Base-by-base conservation (phyloP, 2,888 invertebrate genomes). In the Ophion costatus region DNA sequence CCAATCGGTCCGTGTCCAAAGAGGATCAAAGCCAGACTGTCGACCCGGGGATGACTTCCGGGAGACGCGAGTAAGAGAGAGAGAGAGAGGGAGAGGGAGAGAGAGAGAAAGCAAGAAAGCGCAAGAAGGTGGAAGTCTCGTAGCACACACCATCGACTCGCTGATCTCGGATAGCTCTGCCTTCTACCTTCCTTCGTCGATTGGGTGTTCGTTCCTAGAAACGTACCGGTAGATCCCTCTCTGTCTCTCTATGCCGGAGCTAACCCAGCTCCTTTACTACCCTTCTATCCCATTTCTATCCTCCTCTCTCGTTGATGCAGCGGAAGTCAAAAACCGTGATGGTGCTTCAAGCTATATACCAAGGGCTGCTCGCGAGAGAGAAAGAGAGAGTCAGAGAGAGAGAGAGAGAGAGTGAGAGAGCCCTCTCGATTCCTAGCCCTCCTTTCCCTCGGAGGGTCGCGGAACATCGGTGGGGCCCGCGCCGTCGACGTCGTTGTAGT, bases 401-500 rank as follows among this genome's bases (percentile, higher is more conserved):
- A 45, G 45, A 70, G 51, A 82, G 74, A 69, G 56, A 74, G 69
- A 59, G 74, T 70, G 42, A 78, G 59, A 77, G 74, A 81, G 57
- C 81, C 67, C 77, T 67, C 70, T 66, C 51, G 84, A 61, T 78
- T 78, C 63, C 78, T 81, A 66, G 70, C 77, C 77, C 82, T 80
- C 77, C 78, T 80, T 78, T 51, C 51, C 57, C 70, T 64, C 69
- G 57, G 22, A 69, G 67, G 69, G 59, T 56, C 22, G 38, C 56
- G 83, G 74, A 66, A 76, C 67, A 61, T 81, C 84, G 79, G 79
- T 56, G 69, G 80, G 80, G 83, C 76, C 83, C 88, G 87, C 82
- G 87, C 88, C 86, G 87, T 90, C 90, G 84, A 87, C 74, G 86
- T 76, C 76, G 66, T 67, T 84, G 88, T 89, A 91, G 77, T 76